These are phyloP conservation scores for Germaria angustata DNA, from an alignment of 2,888 invertebrate species.

Conservation along the genomic window DNA sequence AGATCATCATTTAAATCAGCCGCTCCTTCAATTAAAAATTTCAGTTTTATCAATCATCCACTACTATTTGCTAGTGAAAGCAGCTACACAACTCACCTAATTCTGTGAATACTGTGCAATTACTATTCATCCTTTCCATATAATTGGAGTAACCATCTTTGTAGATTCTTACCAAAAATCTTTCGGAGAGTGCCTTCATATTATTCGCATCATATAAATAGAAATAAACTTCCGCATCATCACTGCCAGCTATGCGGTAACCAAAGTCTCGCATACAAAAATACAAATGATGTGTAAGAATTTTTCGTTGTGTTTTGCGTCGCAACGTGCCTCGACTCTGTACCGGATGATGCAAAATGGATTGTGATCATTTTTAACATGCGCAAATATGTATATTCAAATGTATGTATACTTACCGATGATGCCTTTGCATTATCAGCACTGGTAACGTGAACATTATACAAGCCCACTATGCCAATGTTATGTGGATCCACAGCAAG, in stretches of 20 bases:
- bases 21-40: conserved; percentile 81
- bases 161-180: conserved; percentile 92
- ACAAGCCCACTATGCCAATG: conserved; percentile 93
- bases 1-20: conserved; percentile 92
- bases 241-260: conserved; percentile 91
- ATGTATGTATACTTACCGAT: conserved; percentile 82
- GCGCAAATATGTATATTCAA: not conserved
- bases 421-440: conserved; percentile 86
- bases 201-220: conserved; percentile 88
- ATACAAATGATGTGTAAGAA: conserved; percentile 88
- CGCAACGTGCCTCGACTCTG: conserved; percentile 80
- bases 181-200: conserved; percentile 90
- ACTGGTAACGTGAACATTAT: conserved; percentile 88
- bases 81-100: conserved; percentile 80
- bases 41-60: too few species aligned
- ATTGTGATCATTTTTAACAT: not conserved
- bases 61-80: not conserved
- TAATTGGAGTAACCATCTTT: conserved; percentile 95
- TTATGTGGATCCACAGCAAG: conserved; percentile 94
- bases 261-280: conserved; percentile 94
- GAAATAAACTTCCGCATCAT: conserved; percentile 93
- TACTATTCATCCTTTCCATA: conserved; percentile 91
- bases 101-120: conserved; percentile 92
- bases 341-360: conserved; percentile 58
- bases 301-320: conserved; percentile 77